Conservation (phyloP, 37 sponge, comb jelly and placozoan species). For the Tethya wilhelma region DNA sequence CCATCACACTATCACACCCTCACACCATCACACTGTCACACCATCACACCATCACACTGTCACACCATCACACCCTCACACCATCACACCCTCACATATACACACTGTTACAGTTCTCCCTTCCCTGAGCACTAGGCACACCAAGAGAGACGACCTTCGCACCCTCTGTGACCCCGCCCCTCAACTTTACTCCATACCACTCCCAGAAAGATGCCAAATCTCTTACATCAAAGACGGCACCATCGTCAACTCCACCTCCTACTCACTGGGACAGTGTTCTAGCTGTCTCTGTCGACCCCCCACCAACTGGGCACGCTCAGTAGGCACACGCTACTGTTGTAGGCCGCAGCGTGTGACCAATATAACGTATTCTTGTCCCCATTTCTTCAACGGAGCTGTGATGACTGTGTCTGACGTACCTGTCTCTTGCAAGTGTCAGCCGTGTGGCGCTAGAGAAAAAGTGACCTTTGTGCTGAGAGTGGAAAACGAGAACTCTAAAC, state of each 20-base stretch:
- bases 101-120: too few relatives aligned
- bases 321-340: slow-evolving; percentile 5
- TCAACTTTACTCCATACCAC: neutral
- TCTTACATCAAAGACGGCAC: neutral
- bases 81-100: too few relatives aligned
- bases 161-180: slow-evolving; percentile 17
- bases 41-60: too few relatives aligned
- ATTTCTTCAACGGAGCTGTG: neutral
- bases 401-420: neutral
- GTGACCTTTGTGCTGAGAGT: slow-evolving; percentile 16
- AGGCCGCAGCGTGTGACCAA: neutral
- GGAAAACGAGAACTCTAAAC: neutral
- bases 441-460: neutral
- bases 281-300: neutral
- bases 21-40: too few relatives aligned
- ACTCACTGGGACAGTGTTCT: neutral
- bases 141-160: too few relatives aligned
- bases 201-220: slow-evolving; percentile 6
- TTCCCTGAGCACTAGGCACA: too few relatives aligned
- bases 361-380: slow-evolving; percentile 5
- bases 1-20: too few relatives aligned
- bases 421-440: slow-evolving; percentile 7
- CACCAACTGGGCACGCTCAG: neutral
- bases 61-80: too few relatives aligned
- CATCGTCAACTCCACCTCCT: slow-evolving; percentile 2